Evolutionary conservation across 2,888 invertebrate species (phyloP), one percentile per base, ranked within the genome.

Genomic region (Athetis lepigone): DNA sequence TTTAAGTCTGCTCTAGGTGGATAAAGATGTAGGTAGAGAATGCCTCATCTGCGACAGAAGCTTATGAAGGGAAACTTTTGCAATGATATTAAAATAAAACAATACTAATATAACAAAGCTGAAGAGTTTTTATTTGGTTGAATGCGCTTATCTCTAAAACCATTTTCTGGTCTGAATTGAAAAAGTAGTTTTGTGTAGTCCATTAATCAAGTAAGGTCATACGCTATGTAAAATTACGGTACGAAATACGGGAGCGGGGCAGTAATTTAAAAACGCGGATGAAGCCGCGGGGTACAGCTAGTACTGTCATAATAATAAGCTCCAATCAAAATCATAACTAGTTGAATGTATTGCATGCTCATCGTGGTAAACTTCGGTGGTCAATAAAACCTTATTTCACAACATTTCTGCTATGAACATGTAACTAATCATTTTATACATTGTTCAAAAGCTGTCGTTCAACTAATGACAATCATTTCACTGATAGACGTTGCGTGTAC

Each of bases 351-450:
- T 25, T 36, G 19, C n/a, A 39, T 18, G 21, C 6, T 7, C 8
- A n/a, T 54, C 9, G 4, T 18, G 23, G 13, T 45, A 13, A 21
- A n/a, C 4, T n/a, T 29, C 7, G 27, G 16, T 45, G 16, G 55
- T 55, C 46, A 56, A 71, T 56, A 71, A 19, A 56, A 51, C n/a
- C n/a, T n/a, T n/a, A n/a, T 18, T 37, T 33, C 42, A 45, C 47
- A 45, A 33, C 43, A 57, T 49, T 39, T 23, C 39, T 7, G 33
- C 49, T 45, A 54, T 49, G 43, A 57, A 33, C 23, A 52, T 19
- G 43, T 29, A 2, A 3, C 2, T 29, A 29, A 11, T 29, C 29
- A 29, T 11, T 29, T n/a, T 7, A 29, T 11, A 11, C 39, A 64
- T 52, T 16, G 8, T 18, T 21, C 25, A 11, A n/a, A 5, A 1